These are phyloP conservation scores for Petrocephalus microphthalmus DNA, from an alignment of 2,113 vertebrate genomes.

Conservation along the genomic window DNA sequence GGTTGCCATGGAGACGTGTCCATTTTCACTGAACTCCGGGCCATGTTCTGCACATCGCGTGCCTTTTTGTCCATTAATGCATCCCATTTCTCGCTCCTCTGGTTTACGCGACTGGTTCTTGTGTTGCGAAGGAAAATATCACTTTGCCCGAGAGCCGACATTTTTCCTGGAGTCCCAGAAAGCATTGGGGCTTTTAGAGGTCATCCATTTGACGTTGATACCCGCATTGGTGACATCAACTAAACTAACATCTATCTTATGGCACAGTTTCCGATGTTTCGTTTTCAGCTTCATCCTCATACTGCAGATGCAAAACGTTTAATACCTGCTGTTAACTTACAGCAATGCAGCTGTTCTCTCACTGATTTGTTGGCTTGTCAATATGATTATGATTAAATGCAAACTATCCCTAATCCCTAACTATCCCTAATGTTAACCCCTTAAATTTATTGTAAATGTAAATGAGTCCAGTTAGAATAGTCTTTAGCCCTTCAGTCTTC, in stretches of 20 bases:
- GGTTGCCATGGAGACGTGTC: slow-evolving; percentile 9
- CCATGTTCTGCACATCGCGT: background rate
- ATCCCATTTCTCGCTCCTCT: background rate
- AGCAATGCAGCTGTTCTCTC: background rate
- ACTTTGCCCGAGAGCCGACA: background rate
- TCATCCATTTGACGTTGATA: background rate
- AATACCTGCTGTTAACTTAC: background rate
- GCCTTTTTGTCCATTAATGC: background rate
- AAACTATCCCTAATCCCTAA: background rate
- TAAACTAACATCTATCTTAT: background rate
- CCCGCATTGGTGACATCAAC: background rate
- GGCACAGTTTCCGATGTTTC: background rate
- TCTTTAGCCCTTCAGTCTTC: background rate
- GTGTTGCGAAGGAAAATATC: background rate
- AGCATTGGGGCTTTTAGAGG: background rate
- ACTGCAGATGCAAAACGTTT: background rate
- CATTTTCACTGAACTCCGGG: background rate
- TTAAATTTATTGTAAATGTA: background rate
- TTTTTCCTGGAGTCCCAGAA: background rate
- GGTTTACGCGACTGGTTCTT: background rate
- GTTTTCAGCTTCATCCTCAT: background rate
- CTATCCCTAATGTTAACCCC: background rate
- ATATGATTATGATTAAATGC: background rate
- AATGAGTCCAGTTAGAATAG: background rate
- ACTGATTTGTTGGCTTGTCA: background rate